Evolutionary conservation across 2,797 vertebrate species (phyloP).

Genomic region (Pantherophis alleghaniensis): DNA sequence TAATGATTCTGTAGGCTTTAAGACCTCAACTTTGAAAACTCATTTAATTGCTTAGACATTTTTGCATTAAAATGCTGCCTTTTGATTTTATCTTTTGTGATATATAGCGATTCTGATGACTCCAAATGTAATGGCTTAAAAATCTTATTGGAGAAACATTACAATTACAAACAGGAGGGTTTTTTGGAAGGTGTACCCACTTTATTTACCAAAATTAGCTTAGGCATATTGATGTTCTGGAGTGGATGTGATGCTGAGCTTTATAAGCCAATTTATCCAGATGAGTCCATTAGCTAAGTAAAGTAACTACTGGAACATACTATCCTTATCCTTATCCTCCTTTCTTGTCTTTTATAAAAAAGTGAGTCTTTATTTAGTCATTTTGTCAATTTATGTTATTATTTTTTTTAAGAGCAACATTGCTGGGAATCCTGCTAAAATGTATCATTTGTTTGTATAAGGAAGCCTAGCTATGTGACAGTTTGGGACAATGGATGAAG

Average conservation of each 20-base stretch:
- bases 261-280: neutral
- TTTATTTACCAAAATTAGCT: neutral
- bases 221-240: neutral
- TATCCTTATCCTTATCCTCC: neutral
- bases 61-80: slow-evolving; percentile 40
- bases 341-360: slow-evolving; percentile 20
- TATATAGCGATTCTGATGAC: slow-evolving; percentile 8
- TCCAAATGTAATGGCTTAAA: slow-evolving; percentile 19
- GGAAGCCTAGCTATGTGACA: neutral
- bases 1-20: neutral
- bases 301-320: slow-evolving; percentile 12
- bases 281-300: neutral
- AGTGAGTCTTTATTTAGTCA: neutral
- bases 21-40: slow-evolving; percentile 29
- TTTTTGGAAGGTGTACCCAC: neutral
- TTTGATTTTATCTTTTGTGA: slow-evolving; percentile 29
- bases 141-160: neutral
- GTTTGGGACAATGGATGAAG: neutral
- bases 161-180: slow-evolving; percentile 3
- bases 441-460: neutral
- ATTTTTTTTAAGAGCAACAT: slow-evolving; percentile 1
- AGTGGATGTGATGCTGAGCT: neutral
- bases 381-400: neutral
- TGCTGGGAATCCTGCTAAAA: slow-evolving; percentile 17
- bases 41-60: slow-evolving; percentile 24